Conservation (phyloP, 1,140 invertebrate genomes). For the Ceratosolen fusciceps region DNA sequence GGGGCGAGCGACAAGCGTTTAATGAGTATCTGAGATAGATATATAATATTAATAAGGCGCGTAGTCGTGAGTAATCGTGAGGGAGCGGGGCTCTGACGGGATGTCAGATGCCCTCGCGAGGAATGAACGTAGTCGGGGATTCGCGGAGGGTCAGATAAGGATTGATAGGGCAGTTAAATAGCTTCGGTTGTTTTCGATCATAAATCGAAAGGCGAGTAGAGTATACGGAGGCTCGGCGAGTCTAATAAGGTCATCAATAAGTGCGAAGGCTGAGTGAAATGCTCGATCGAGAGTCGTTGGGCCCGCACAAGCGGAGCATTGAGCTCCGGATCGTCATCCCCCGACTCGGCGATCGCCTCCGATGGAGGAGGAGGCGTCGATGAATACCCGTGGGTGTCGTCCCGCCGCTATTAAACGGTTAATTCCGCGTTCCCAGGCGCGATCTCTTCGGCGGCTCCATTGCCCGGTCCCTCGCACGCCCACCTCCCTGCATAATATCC, state of each 20-base stretch:
- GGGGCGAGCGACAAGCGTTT: background rate
- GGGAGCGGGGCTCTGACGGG: too few relatives aligned
- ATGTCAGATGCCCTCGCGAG: too few relatives aligned
- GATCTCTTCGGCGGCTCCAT: background rate
- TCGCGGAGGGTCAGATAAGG: background rate
- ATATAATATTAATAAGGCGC: background rate
- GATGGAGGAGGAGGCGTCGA: background rate
- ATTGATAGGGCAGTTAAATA: background rate
- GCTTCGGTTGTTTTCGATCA: background rate
- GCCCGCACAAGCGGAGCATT: too few relatives aligned
- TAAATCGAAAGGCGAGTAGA: background rate
- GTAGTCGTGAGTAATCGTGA: background rate
- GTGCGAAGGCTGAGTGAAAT: background rate
- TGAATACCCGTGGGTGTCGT: conserved; percentile 1
- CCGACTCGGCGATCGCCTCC: background rate
- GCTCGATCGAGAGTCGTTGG: background rate
- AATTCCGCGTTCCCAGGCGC: conserved; percentile 10
- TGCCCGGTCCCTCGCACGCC: conserved; percentile 16
- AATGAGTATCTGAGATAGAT: background rate
- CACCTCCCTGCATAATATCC: background rate
- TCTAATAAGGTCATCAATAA: background rate
- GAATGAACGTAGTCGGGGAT: background rate
- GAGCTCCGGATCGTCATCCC: too few relatives aligned
- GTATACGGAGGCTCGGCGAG: too few relatives aligned
- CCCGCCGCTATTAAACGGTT: conserved; percentile 38